phyloP scores from a whole-genome alignment of 2,888 invertebrate genomes.

The Drosophila buzzatii region DNA sequence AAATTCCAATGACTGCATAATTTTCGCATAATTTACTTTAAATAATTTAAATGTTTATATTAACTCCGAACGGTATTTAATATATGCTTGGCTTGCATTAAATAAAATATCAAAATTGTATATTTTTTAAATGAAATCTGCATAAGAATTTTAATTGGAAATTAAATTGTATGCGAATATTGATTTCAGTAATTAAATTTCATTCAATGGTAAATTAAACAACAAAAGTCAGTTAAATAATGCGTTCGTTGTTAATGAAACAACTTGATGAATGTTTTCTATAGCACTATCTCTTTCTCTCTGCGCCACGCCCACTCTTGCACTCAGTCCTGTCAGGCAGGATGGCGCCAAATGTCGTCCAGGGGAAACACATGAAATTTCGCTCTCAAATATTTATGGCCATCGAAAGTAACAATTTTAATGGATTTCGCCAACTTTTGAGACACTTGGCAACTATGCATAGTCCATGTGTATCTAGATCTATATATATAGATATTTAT shows the following conservation, averaged over 20 bases:
- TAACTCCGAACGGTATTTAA: not conserved
- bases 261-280: not conserved
- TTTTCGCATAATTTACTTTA: not conserved
- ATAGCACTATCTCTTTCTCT: not conserved
- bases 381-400: conserved; percentile 34
- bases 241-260: not conserved
- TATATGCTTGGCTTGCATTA: conserved; percentile 5
- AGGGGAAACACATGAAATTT: conserved; percentile 11
- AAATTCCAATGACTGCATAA: not conserved
- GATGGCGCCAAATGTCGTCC: conserved; percentile 16
- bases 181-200: not conserved
- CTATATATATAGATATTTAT: not conserved
- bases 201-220: not conserved
- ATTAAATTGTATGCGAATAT: conserved; percentile 2
- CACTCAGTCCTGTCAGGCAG: not conserved
- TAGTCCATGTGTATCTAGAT: not conserved
- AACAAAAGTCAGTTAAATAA: not conserved
- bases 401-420: conserved; percentile 29
- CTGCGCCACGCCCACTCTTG: not conserved
- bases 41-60: conserved; percentile 3
- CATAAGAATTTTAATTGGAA: not conserved
- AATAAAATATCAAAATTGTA: not conserved
- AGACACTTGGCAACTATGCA: conserved; percentile 24
- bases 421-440: conserved; percentile 66
- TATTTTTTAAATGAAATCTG: not conserved